Evolutionary conservation across 2,888 invertebrate genomes (phyloP).

Genomic region (Aquatica leii): DNA sequence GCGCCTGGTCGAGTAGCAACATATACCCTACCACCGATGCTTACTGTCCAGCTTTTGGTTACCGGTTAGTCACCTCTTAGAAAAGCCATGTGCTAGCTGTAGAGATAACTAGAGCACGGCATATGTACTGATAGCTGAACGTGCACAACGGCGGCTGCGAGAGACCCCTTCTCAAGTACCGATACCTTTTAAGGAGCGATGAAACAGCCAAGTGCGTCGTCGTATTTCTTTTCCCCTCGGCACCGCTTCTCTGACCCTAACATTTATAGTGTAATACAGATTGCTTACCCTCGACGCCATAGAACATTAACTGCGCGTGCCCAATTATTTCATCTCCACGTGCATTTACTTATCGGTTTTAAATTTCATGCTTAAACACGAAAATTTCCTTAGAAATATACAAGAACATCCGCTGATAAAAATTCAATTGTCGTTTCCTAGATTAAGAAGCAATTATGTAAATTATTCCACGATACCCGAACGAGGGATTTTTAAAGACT

Average conservation of each 20-base stretch:
- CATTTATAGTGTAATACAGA: slow-evolving; percentile 32
- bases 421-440: too few relatives aligned
- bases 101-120: slow-evolving; percentile 45
- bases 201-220: slow-evolving; percentile 60
- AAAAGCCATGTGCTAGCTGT: slow-evolving; percentile 49
- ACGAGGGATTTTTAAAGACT: too few relatives aligned
- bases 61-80: slow-evolving; percentile 56
- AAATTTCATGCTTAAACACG: neutral
- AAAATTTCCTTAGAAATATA: neutral
- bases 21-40: slow-evolving; percentile 37
- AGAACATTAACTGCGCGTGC: slow-evolving; percentile 39
- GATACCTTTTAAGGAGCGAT: slow-evolving; percentile 61
- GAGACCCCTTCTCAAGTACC: slow-evolving; percentile 60
- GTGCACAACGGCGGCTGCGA: slow-evolving; percentile 32
- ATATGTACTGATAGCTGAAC: slow-evolving; percentile 39
- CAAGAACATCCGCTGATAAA: neutral
- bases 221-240: slow-evolving; percentile 52
- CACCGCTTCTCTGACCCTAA: slow-evolving; percentile 35
- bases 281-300: slow-evolving; percentile 40
- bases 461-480: too few relatives aligned
- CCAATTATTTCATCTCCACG: slow-evolving; percentile 9
- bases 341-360: slow-evolving; percentile 1
- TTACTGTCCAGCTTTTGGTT: slow-evolving; percentile 33
- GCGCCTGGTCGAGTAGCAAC: slow-evolving; percentile 26
- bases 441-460: too few relatives aligned